Evolutionary conservation across 1,140 invertebrate species (phyloP), one percentile per base, ranked within the genome.

Genomic region (Lepidurus apus): DNA sequence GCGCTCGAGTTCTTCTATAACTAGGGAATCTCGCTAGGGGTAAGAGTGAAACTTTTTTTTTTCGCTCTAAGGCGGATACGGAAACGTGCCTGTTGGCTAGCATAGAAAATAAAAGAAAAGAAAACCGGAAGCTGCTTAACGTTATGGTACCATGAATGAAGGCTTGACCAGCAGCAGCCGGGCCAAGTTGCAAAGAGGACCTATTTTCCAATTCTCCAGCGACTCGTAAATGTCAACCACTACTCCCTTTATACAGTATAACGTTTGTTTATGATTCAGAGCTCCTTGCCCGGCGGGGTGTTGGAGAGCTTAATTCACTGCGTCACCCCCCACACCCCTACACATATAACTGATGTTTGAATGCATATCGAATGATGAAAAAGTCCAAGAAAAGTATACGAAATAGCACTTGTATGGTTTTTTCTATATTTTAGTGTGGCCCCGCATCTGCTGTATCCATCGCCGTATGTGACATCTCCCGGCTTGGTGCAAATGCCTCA

Each of bases 361-460:
- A 34, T 3, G 34, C 34, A 34, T 34, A 34, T 34, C 34, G 34
- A 34, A 34, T 34, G 34, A 34, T 34, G 34, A 34, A 34, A 4
- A 34, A 34, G 34, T 34, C 34, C 1, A 34, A 34, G 34, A 47
- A 47, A 47, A 65, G 21, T 4, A 1, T 21, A 34, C 3, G 34
- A 34, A 34, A 34, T 34, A 34, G 21, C 21, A n/a, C 21, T 47
- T 47, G 45, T 47, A 11, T 76, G n/a, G 42, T 78, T 43, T 43
- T 42, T 8, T n/a, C 42, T 7, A 42, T 24, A 26, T 10, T 13
- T 6, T 43, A 79, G 78, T 17, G 78, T 79, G 17, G 73, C 65
- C 13, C 78, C 78, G 21, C 78, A 79, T 34, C 74, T 79, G 74
- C 78, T 79, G 9, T 79, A 79, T 17, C 78, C 78, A 6, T 79